phyloP scores from a whole-genome alignment of 2,888 invertebrate genomes.

The Horisme vitalbata region DNA sequence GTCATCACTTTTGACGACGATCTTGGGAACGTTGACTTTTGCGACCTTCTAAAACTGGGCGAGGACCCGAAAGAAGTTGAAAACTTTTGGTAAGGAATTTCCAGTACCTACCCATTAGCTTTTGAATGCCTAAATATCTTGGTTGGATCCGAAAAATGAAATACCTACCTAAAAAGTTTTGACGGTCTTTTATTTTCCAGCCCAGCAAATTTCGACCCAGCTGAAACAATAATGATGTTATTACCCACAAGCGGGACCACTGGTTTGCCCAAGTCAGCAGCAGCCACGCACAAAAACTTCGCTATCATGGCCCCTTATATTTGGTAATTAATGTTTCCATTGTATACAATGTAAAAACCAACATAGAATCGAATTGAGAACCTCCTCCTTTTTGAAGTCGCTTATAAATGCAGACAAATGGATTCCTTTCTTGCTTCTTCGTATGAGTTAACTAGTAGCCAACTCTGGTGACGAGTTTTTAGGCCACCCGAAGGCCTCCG shows the following conservation, averaged over 20 bases:
- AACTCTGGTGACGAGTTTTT: too few species aligned
- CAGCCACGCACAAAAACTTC: slow-evolving; percentile 34
- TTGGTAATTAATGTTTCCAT: slow-evolving; percentile 32
- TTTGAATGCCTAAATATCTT: too few species aligned
- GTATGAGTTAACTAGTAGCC: too few species aligned
- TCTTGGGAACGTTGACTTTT: slow-evolving; percentile 39
- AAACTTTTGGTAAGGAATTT: slow-evolving; percentile 38
- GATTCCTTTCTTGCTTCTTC: too few species aligned
- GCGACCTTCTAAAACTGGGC: slow-evolving; percentile 42
- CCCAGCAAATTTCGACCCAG: slow-evolving; percentile 39
- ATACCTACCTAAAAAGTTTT: too few species aligned
- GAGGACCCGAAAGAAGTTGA: slow-evolving; percentile 28
- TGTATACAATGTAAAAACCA: too few species aligned
- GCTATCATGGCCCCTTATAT: slow-evolving; percentile 23
- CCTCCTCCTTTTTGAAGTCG: too few species aligned
- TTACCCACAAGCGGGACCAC: slow-evolving; percentile 44
- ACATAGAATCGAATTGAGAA: too few species aligned
- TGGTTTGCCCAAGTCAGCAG: slow-evolving; percentile 39
- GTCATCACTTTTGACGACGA: slow-evolving; percentile 48
- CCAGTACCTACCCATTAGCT: too few species aligned
- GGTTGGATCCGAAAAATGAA: too few species aligned
- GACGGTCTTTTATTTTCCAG: slow-evolving; percentile 38
- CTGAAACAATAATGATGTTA: slow-evolving; percentile 33
- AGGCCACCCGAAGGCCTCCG: too few species aligned
- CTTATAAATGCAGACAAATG: too few species aligned